phyloP scores from a whole-genome alignment of 2,113 vertebrate species.

The Sapajus apella region DNA sequence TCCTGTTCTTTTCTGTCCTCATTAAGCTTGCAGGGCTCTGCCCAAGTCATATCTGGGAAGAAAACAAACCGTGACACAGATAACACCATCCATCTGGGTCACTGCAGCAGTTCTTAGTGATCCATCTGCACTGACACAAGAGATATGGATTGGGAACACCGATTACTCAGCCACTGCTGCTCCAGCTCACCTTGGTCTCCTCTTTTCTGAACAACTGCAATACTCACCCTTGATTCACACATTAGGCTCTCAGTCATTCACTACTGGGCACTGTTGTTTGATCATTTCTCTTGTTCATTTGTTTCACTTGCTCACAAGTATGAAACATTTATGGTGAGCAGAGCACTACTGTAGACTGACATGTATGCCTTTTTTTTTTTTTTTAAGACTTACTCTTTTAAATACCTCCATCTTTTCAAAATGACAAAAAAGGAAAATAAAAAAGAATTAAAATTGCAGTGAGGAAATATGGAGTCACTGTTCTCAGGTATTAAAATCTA shows the following conservation, averaged over 20 bases:
- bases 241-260: not conserved
- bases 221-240: not conserved
- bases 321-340: not conserved
- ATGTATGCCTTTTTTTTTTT: not conserved
- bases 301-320: not conserved
- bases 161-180: not conserved
- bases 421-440: not conserved
- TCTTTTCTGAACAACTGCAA: not conserved
- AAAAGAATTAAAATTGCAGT: not conserved
- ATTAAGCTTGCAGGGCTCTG: slow-evolving; percentile 49
- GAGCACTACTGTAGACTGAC: not conserved
- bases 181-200: not conserved
- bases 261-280: not conserved
- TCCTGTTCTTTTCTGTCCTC: slow-evolving; percentile 64
- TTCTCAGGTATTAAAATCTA: not conserved
- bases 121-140: slow-evolving; percentile 54
- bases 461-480: not conserved
- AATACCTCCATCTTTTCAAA: not conserved
- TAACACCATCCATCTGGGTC: slow-evolving; percentile 72
- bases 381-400: not conserved
- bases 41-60: slow-evolving; percentile 26
- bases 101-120: slow-evolving; percentile 42
- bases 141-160: not conserved
- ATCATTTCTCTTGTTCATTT: not conserved
- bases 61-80: slow-evolving; percentile 74